Base-by-base conservation (phyloP, 2,113 vertebrate species). In the Pyxicephalus adspersus region DNA sequence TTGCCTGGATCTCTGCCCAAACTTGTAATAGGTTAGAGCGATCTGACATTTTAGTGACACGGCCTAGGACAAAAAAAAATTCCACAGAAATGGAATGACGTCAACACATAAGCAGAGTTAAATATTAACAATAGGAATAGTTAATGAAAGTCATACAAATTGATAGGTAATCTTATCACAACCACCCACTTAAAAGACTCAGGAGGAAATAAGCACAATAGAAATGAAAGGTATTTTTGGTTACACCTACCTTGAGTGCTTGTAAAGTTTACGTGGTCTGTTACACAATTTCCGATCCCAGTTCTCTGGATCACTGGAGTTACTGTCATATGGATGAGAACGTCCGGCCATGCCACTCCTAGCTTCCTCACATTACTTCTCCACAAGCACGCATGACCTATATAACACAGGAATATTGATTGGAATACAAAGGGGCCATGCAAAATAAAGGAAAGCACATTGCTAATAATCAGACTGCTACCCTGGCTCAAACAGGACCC, bases 221-320 rank as follows among this genome's bases (percentile, higher is more conserved):
- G 15, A 45, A 38, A 38, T 9, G 11, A 45, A 45, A 4, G 58
- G 31, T 4, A 26, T 25, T 15, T 75, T 34, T 28, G 66, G 87
- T n/a, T n/a, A n/a, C n/a, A 91, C 94, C 95, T 93, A 98, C 96
- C 96, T 96, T 91, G 94, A 93, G 90, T 95, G 94, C 87, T 94
- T 96, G 93, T 90, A 96, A 91, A 96, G 92, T 90, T 95, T 96
- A 91, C 94, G 94, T 92, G 95, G 94, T 94, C 94, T 95, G 92
- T 90, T 94, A 88, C 93, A 91, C 86, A 94, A 91, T 91, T 94
- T 95, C 89, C 89, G 92, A 90, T 95, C 94, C 91, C 95, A 95
- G 89, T 95, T 96, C 92, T 97, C 95, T 87, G 95, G 94, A 90
- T 96, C 95, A 87, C 95, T 97, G 91, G 95, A 96, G 93, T 97